phyloP scores from a whole-genome alignment of 2,113 vertebrate genomes.

The Spea bombifrons region DNA sequence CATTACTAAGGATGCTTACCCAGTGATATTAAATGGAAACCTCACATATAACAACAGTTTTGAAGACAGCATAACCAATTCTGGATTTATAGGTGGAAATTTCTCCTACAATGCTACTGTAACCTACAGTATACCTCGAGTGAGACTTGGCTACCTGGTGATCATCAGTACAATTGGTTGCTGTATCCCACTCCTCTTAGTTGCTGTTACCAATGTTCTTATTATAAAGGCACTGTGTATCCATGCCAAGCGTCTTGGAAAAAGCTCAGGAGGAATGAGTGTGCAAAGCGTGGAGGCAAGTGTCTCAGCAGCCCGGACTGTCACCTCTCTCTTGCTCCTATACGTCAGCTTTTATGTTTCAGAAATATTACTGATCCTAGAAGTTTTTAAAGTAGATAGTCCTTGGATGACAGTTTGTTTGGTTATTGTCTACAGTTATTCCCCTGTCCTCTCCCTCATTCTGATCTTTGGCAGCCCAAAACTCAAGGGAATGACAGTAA shows the following conservation, averaged over 20 bases:
- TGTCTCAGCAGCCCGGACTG: conserved; percentile 16
- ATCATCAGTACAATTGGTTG: conserved; percentile 27
- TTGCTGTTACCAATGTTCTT: conserved; percentile 21
- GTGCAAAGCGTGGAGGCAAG: conserved; percentile 21
- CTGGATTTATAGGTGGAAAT: neutral
- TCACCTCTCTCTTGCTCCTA: conserved; percentile 24
- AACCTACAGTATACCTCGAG: neutral
- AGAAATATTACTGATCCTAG: conserved; percentile 26
- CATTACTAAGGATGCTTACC: conserved; percentile 12
- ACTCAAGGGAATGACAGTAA: conserved; percentile 3
- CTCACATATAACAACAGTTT: neutral
- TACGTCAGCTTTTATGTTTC: conserved; percentile 17
- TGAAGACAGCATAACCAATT: neutral
- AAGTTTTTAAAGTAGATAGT: conserved; percentile 25
- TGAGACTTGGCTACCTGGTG: conserved; percentile 13
- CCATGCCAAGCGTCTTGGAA: neutral
- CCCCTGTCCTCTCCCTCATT: conserved; percentile 19
- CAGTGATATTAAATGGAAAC: neutral
- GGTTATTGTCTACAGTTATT: conserved; percentile 17
- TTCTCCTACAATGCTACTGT: neutral
- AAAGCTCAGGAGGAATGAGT: neutral
- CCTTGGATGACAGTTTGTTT: conserved; percentile 16
- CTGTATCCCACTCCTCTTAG: conserved; percentile 21
- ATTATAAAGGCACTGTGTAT: conserved; percentile 12
- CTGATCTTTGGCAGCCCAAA: conserved; percentile 31